These are phyloP conservation scores for Lasius fuliginosus DNA, from an alignment of 2,888 invertebrate genomes.

Conservation along the genomic window DNA sequence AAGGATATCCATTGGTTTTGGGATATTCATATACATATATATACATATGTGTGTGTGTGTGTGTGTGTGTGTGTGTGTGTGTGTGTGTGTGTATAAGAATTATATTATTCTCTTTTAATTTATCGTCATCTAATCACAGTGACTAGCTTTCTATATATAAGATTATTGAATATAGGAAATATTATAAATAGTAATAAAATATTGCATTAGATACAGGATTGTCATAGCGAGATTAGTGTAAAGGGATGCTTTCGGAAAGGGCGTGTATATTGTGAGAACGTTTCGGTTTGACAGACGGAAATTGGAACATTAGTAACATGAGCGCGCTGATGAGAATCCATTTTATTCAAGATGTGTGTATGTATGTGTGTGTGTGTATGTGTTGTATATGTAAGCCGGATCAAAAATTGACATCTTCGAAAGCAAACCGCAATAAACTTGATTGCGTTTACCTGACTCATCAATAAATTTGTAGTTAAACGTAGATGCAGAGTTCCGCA, in stretches of 20 bases:
- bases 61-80: too few relatives aligned
- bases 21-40: too few relatives aligned
- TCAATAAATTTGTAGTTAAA: slow-evolving; percentile 38
- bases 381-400: slow-evolving; percentile 57
- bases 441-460: slow-evolving; percentile 59
- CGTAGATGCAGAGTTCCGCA: background rate
- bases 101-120: background rate
- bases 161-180: background rate
- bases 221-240: slow-evolving; percentile 20
- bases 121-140: background rate
- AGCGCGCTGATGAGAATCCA: slow-evolving; percentile 62
- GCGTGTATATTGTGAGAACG: slow-evolving; percentile 75
- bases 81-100: background rate
- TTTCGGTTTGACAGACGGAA: slow-evolving; percentile 81
- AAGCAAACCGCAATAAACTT: slow-evolving; percentile 70
- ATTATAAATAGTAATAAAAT: background rate
- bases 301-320: slow-evolving; percentile 81
- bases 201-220: slow-evolving; percentile 1
- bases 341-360: slow-evolving; percentile 44
- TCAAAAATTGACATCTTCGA: slow-evolving; percentile 74
- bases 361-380: background rate
- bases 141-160: background rate
- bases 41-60: too few relatives aligned
- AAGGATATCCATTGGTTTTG: too few relatives aligned
- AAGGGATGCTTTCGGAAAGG: slow-evolving; percentile 57